phyloP scores from a whole-genome alignment of 37 sponge, comb jelly and placozoan genomes.

The Halichondria panicea region DNA sequence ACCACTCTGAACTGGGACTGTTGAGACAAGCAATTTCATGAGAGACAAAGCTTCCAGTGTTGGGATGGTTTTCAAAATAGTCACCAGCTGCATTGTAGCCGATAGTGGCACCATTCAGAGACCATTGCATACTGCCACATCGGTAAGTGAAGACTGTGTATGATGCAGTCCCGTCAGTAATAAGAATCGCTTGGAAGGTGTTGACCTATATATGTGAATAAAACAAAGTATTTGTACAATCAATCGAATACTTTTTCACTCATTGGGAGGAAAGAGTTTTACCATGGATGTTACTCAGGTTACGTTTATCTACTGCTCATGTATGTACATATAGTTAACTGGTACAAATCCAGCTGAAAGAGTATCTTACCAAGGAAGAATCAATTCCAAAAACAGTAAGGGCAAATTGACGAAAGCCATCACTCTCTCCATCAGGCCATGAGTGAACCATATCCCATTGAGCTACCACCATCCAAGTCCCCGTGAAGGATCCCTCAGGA shows the following conservation, averaged over 20 bases:
- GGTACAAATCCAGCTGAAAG: too few species aligned
- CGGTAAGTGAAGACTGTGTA: slow-evolving; percentile 45
- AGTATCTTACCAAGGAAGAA: too few species aligned
- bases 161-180: slow-evolving; percentile 22
- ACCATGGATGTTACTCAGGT: too few species aligned
- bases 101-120: slow-evolving; percentile 12
- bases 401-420: too few species aligned
- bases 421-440: too few species aligned
- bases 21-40: slow-evolving; percentile 26
- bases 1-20: slow-evolving; percentile 9
- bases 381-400: too few species aligned
- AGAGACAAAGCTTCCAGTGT: slow-evolving; percentile 24
- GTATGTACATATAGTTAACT: too few species aligned
- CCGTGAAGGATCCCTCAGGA: background rate
- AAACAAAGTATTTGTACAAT: background rate
- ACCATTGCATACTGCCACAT: slow-evolving; percentile 38
- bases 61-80: background rate
- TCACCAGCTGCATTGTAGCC: slow-evolving; percentile 12
- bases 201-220: slow-evolving; percentile 16
- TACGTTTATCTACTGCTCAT: too few species aligned
- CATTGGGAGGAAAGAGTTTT: too few species aligned
- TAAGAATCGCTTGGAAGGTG: slow-evolving; percentile 31
- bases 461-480: slow-evolving; percentile 58
- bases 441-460: slow-evolving; percentile 47
- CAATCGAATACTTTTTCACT: too few species aligned